Evolutionary conservation across 1,140 invertebrate genomes (phyloP).

Genomic region (Calephelis nemesis): DNA sequence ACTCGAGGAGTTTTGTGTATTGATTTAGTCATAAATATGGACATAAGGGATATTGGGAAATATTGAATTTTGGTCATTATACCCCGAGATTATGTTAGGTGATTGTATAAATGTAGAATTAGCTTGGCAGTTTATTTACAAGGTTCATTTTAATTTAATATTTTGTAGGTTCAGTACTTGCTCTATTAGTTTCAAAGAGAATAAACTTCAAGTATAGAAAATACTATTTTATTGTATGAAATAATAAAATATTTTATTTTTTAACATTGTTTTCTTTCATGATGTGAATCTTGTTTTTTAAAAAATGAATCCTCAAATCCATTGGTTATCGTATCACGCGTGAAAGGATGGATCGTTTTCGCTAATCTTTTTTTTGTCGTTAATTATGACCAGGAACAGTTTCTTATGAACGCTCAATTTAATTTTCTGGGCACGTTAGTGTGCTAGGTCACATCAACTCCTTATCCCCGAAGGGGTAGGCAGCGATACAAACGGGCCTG

Average conservation of each 20-base stretch:
- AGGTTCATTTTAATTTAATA: slow-evolving; percentile 21
- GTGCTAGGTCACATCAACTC: no score
- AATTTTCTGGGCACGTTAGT: no score
- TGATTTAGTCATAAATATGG: background rate
- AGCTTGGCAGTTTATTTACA: slow-evolving; percentile 33
- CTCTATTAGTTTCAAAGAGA: slow-evolving; percentile 42
- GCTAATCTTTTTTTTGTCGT: no score
- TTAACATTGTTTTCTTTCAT: slow-evolving; percentile 26
- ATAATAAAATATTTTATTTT: slow-evolving; percentile 40
- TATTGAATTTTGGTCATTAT: no score
- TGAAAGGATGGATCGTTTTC: no score
- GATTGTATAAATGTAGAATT: background rate
- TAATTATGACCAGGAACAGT: no score
- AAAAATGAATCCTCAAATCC: no score
- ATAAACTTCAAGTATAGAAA: slow-evolving; percentile 44
- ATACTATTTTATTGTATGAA: slow-evolving; percentile 40
- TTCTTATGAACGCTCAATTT: no score
- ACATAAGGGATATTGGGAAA: no score
- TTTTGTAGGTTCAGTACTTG: slow-evolving; percentile 35
- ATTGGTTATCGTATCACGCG: no score
- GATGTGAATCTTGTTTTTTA: background rate
- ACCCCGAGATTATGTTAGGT: background rate
- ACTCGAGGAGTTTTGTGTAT: background rate
- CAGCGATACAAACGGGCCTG: no score
- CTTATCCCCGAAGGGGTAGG: no score